These are phyloP conservation scores for Apamea anceps DNA, from an alignment of 2,888 invertebrate species.

Conservation along the genomic window DNA sequence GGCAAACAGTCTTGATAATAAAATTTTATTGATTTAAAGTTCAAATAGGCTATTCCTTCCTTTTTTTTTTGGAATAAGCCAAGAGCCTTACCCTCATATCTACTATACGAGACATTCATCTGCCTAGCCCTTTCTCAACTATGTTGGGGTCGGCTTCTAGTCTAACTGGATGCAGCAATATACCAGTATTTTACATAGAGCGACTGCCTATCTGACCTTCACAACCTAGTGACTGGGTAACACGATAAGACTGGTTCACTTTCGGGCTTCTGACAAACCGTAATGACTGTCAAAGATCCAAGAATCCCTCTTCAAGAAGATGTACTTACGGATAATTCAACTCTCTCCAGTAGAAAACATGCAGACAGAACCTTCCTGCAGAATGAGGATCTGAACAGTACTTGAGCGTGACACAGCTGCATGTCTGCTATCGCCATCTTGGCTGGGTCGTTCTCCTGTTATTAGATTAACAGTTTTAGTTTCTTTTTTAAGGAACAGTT, in stretches of 20 bases:
- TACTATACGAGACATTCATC: neutral
- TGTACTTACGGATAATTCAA: constrained; percentile 76
- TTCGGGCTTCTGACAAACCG: neutral
- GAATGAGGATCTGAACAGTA: constrained; percentile 82
- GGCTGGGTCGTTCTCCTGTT: constrained; percentile 74
- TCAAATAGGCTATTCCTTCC: neutral
- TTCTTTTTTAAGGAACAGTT: neutral
- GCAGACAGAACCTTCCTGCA: constrained; percentile 80
- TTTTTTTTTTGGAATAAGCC: neutral
- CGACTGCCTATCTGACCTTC: neutral
- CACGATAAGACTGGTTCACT: neutral
- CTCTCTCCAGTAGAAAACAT: constrained; percentile 81
- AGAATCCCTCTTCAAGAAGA: neutral
- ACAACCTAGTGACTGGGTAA: neutral
- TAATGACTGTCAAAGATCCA: neutral
- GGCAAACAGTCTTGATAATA: neutral
- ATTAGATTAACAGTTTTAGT: neutral
- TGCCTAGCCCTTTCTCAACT: too few relatives aligned
- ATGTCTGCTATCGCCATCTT: constrained; percentile 79
- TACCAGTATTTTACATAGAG: neutral
- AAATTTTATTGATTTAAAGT: neutral
- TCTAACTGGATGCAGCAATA: neutral
- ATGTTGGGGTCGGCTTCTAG: neutral
- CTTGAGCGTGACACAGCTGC: constrained; percentile 83
- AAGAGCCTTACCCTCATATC: neutral